These are phyloP conservation scores for Oncorhynchus mykiss DNA, from an alignment of 2,113 vertebrate species.

Conservation along the genomic window DNA sequence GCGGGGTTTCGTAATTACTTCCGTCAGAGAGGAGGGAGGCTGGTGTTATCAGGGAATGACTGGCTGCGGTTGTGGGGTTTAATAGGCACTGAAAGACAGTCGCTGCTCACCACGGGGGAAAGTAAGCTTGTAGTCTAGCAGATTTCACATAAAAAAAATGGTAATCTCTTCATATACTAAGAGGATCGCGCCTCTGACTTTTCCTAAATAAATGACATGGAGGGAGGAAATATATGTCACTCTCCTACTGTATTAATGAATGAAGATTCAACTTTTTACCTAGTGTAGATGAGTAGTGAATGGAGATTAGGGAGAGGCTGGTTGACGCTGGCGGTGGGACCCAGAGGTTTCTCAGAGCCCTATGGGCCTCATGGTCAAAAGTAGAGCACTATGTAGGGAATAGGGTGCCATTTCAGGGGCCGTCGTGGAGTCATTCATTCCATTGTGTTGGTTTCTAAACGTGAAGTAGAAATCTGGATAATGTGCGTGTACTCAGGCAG, in stretches of 20 bases:
- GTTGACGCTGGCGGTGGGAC: neutral
- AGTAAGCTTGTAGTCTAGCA: conserved; percentile 11
- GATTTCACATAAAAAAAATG: neutral
- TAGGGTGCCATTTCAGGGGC: no score
- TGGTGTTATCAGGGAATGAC: conserved; percentile 37
- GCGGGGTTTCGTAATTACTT: conserved; percentile 33
- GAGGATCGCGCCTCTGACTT: neutral
- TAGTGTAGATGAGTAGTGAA: neutral
- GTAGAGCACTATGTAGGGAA: no score
- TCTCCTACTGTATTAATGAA: neutral
- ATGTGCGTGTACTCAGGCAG: neutral
- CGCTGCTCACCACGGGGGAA: conserved; percentile 26
- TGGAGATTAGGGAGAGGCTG: neutral
- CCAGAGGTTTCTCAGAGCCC: neutral
- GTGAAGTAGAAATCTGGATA: neutral
- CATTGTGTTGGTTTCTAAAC: neutral
- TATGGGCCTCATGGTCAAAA: no score
- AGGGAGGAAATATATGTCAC: neutral
- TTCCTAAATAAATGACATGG: neutral
- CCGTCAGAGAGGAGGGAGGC: neutral
- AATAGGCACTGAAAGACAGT: conserved; percentile 32
- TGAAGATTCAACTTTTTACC: neutral
- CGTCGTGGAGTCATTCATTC: neutral
- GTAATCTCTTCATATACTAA: neutral
- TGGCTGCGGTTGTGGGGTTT: conserved; percentile 32